Evolutionary conservation across 1,140 invertebrate genomes (phyloP), one percentile per base, ranked within the genome.

Genomic region (Sinonovacula constricta): DNA sequence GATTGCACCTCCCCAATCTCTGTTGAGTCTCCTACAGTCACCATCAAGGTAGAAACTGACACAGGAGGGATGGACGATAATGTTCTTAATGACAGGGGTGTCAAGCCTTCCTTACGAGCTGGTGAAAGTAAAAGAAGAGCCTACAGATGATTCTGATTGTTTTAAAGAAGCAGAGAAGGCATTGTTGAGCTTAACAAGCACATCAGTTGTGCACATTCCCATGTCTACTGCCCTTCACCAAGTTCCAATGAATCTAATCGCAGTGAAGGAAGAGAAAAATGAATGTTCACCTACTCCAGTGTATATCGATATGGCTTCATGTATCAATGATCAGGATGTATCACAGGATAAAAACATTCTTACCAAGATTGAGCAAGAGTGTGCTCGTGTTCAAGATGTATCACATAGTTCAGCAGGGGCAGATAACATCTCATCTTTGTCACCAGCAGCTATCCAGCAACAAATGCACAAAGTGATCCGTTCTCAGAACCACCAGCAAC

Each of bases 141-240:
- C 68, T 18, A 68, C 62, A 26, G 31, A 45, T 22, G 68, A 74
- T 12, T 79, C 90, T 90, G 0, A 93, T 91, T 91, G 95, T 7
- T 96, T 97, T 69, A 92, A 95, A 56, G 96, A 97, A 90, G 96
- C 96, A 0, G 95, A 97, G 87, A 95, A 95, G 2, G 95, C 95
- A 0, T 89, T 97, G 45, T 95, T 95, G 85, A 95, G 94, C 85
- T 90, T 97, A 0, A 96, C 95, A 0, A 95, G 95, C 3, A 83
- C 88, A 39, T 63, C 81, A 28, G 77, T 79, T 18, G 66, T 24
- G 1, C n/a, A n/a, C n/a, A n/a, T n/a, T n/a, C n/a, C n/a, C n/a
- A n/a, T n/a, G n/a, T n/a, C n/a, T n/a, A n/a, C n/a, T n/a, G n/a
- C n/a, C n/a, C n/a, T n/a, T n/a, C n/a, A n/a, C n/a, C n/a, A n/a